These are phyloP conservation scores for Nycticryphes semicollaris DNA, from an alignment of 2,113 vertebrate genomes.

Conservation along the genomic window DNA sequence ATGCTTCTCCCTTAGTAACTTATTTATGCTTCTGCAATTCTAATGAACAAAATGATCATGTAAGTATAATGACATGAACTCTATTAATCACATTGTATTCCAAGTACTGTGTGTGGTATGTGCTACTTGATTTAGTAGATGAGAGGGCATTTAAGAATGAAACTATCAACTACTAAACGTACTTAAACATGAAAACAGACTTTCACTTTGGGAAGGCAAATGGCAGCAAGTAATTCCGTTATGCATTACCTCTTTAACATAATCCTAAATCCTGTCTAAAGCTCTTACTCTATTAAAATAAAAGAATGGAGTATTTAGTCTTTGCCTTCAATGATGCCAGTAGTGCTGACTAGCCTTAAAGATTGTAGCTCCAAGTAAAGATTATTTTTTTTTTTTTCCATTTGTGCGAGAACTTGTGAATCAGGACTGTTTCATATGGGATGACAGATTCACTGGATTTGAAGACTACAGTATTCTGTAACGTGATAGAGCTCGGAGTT, in stretches of 20 bases:
- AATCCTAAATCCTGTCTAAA: conserved; percentile 53
- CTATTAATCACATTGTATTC: neutral
- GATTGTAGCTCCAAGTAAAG: neutral
- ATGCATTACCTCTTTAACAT: conserved; percentile 9
- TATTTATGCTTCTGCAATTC: neutral
- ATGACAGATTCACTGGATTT: neutral
- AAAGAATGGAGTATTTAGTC: neutral
- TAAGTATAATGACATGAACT: neutral
- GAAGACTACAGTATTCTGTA: neutral
- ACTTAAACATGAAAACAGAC: conserved; percentile 23
- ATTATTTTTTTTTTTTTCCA: neutral
- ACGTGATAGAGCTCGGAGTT: neutral
- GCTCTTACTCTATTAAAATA: conserved; percentile 43
- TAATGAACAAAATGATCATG: neutral
- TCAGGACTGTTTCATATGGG: neutral
- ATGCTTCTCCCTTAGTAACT: neutral
- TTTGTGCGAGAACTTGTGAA: neutral
- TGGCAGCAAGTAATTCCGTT: conserved; percentile 34
- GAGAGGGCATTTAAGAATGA: neutral
- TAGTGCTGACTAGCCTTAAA: neutral
- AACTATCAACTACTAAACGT: neutral
- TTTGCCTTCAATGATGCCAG: neutral
- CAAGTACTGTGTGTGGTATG: neutral
- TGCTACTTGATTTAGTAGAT: neutral
- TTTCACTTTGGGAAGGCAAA: conserved; percentile 48